Evolutionary conservation across 2,888 invertebrate genomes (phyloP).

Genomic region (Ernsta delagoae): DNA sequence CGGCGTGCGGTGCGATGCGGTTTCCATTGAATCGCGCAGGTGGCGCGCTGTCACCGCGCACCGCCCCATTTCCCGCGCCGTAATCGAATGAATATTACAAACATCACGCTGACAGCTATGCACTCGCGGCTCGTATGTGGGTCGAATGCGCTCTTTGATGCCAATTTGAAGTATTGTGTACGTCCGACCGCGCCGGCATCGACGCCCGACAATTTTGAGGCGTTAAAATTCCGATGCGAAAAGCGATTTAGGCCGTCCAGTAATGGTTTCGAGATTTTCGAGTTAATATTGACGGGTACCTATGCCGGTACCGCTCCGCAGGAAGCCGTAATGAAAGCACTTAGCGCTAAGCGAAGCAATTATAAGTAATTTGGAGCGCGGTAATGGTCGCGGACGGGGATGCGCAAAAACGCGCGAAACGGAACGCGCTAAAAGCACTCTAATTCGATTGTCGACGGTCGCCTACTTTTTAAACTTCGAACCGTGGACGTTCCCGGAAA

Average conservation of each 20-base stretch:
- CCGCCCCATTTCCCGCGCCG: conserved; percentile 22
- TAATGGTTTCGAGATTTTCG: conserved; percentile 57
- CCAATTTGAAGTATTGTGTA: conserved; percentile 64
- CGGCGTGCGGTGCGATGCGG: conserved; percentile 43
- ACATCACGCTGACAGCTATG: too few species aligned
- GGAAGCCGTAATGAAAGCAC: conserved; percentile 79
- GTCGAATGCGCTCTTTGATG: conserved; percentile 36
- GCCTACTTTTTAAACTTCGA: conserved; percentile 70
- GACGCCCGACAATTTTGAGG: conserved; percentile 40
- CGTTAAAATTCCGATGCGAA: conserved; percentile 39
- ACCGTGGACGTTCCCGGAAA: conserved; percentile 50
- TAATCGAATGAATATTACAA: too few species aligned
- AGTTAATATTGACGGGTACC: conserved; percentile 65
- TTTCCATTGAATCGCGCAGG: conserved; percentile 54
- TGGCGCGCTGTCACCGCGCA: conserved; percentile 70
- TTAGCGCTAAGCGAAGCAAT: conserved; percentile 84
- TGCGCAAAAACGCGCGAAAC: conserved; percentile 82
- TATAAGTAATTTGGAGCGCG: conserved; percentile 81
- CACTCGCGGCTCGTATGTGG: too few species aligned
- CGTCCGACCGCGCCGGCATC: conserved; percentile 48
- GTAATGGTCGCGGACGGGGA: conserved; percentile 82
- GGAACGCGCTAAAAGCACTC: conserved; percentile 82
- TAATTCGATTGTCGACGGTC: conserved; percentile 80
- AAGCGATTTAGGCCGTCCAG: conserved; percentile 46
- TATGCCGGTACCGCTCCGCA: conserved; percentile 66